Evolutionary conservation across 2,888 invertebrate genomes (phyloP), one percentile per base, ranked within the genome.

Genomic region (Odontothrips loti): DNA sequence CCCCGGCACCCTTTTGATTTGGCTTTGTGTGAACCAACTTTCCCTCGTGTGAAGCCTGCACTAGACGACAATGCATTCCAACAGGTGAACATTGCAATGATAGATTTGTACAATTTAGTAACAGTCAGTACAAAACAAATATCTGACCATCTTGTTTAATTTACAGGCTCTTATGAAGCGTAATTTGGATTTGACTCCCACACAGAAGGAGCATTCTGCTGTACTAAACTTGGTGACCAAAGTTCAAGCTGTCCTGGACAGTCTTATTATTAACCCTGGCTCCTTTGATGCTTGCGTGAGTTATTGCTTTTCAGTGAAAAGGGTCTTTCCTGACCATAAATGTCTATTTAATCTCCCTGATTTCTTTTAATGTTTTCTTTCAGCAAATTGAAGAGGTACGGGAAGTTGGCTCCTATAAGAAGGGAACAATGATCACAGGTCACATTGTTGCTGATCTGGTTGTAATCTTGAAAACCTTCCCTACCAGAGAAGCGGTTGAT

Each of bases 361-460:
- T 58, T 10, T 17, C 48, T 79, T 29, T n/a, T 58, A 80, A 29
- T 23, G 58, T 15, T 80, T 27, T 83, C 83, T 84, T 84, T 87
- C 84, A 95, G 94, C 94, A 95, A 92, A 89, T 96, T 80, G 96
- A 96, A 86, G 98, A 98, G 88, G 97, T 98, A 0, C 91, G 98
- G 0, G 97, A 97, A 88, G 98, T 99, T 11, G 99, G 99, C 0
- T 97, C 98, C 0, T 98, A 96, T 88, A 99, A 99, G 88, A 98
- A 99, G 86, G 98, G 98, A 1, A 99, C 99, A 0, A 97, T 99
- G 95, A 92, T 98, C 86, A 93, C 95, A 0, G 97, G 97, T 1
- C 95, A 96, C 87, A 98, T 97, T 87, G 93, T 97, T 0, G 99
- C 98, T 0, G 98, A 99, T 86, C 94, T 99, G 83, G 98, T 98